Evolutionary conservation across 2,797 vertebrate genomes (phyloP), one percentile per base, ranked within the genome.

Genomic region (Otolemur crassicaudatus): DNA sequence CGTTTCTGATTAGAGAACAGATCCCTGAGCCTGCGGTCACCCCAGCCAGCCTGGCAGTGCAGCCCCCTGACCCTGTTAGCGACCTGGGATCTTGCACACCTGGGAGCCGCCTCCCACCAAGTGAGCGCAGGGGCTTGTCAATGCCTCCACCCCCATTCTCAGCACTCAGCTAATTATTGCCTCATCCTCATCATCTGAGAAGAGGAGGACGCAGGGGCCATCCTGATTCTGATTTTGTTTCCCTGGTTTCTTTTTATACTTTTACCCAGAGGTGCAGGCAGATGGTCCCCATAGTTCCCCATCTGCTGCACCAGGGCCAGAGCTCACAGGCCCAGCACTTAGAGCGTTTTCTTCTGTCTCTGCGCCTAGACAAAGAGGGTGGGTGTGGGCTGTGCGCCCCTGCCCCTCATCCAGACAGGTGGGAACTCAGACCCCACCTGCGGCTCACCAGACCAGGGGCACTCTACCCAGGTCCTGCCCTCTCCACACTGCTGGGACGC

Each of bases 11-110:
- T 73, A 17, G 2, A 23, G 20, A 63, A 76, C 31, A 10, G 5
- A 37, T 7, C 6, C 31, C 40, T 29, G 0, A 2, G 5, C 29
- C 43, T 31, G 5, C 12, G 7, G 60, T 69, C 23, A 1, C 5
- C 34, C 58, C 65, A 49, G 7, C 67, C 88, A 27, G 61, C 56
- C 63, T 31, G 46, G 61, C 53, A 14, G 3, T 3, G 5, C 40
- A 23, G 53, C 49, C 40, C 31, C 70, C 83, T 0, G 14, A 53
- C 29, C n/a, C 6, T 16, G 4, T 23, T 7, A 37, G 58, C 69
- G 13, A 27, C 0, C 1, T 49, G 49, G 34, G 70, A n/a, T 22
- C 1, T 4, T 20, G 4, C 27, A 25, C 82, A 49, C 61, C n/a
- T 49, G 13, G 43, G 63, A 34, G 63, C 43, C 13, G 9, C 46